Evolutionary conservation across 53 echinoderm and acorn worm genomes (phyloP).

Genomic region (Apostichopus leukothele): DNA sequence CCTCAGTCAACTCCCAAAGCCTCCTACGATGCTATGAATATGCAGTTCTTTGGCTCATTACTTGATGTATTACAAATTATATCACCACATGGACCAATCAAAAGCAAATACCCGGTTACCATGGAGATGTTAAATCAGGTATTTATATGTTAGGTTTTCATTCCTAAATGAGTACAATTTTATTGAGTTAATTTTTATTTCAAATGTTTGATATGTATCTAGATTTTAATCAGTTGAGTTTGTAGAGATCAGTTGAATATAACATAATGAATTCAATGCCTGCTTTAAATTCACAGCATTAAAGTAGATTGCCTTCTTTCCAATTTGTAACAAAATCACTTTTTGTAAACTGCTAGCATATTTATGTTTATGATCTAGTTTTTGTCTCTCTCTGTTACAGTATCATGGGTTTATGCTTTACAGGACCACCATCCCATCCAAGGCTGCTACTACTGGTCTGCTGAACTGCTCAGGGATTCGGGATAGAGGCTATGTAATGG

Average conservation of each 20-base stretch:
- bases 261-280: too few relatives aligned
- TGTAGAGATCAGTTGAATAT: too few relatives aligned
- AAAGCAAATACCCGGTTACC: conserved; percentile 76
- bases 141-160: background rate
- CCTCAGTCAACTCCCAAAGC: conserved; percentile 81
- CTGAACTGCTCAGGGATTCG: conserved; percentile 65
- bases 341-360: background rate
- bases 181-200: too few relatives aligned
- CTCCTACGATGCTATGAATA: conserved; percentile 68
- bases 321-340: too few relatives aligned
- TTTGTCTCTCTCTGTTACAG: conserved; percentile 48
- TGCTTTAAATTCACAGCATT: too few relatives aligned
- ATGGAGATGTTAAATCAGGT: conserved; percentile 98
- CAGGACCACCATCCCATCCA: conserved; percentile 58
- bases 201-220: too few relatives aligned
- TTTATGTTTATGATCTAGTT: background rate
- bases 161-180: too few relatives aligned
- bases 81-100: conserved; percentile 78
- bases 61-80: conserved; percentile 73
- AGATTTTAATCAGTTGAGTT: too few relatives aligned
- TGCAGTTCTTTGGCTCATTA: conserved; percentile 62
- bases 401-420: conserved; percentile 91
- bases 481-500: conserved; percentile 85
- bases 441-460: conserved; percentile 15
- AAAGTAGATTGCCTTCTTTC: too few relatives aligned